Evolutionary conservation across 2,888 invertebrate species (phyloP).

Genomic region (Caenorhabditis angaria): DNA sequence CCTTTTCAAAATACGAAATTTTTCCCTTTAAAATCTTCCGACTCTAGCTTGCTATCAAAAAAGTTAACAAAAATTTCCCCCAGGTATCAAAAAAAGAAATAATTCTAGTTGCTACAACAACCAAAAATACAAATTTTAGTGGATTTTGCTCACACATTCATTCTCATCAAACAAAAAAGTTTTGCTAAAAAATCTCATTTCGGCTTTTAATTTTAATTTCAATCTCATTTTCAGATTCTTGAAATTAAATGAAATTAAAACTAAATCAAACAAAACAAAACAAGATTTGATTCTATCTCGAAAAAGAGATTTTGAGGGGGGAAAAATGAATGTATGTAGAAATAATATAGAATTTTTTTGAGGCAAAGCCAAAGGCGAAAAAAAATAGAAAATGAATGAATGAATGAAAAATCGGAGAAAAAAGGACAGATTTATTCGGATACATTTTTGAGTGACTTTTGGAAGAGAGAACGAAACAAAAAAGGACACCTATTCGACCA

Average conservation of each 20-base stretch:
- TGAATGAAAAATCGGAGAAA: not conserved
- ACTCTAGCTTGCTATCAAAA: too few relatives aligned
- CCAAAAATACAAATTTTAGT: not conserved
- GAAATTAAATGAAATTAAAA: too few relatives aligned
- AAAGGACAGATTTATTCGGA: not conserved
- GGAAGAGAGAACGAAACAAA: not conserved
- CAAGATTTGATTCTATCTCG: not conserved
- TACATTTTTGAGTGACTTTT: not conserved
- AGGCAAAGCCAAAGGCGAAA: not conserved
- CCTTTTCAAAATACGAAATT: too few relatives aligned
- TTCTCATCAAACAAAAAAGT: too few relatives aligned
- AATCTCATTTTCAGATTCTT: too few relatives aligned
- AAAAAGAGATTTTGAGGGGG: not conserved
- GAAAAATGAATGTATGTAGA: conserved; percentile 7
- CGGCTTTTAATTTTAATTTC: too few relatives aligned
- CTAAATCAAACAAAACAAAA: too few relatives aligned
- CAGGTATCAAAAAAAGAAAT: not conserved
- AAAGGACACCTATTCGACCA: not conserved
- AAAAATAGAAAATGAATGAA: not conserved
- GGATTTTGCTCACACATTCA: too few relatives aligned
- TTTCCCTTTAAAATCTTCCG: too few relatives aligned
- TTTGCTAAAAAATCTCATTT: too few relatives aligned
- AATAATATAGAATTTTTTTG: conserved; percentile 32
- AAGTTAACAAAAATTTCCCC: too few relatives aligned
- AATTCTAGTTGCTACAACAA: not conserved